These are phyloP conservation scores for Ceratina japonica DNA, from an alignment of 1,140 invertebrate genomes.

Conservation along the genomic window DNA sequence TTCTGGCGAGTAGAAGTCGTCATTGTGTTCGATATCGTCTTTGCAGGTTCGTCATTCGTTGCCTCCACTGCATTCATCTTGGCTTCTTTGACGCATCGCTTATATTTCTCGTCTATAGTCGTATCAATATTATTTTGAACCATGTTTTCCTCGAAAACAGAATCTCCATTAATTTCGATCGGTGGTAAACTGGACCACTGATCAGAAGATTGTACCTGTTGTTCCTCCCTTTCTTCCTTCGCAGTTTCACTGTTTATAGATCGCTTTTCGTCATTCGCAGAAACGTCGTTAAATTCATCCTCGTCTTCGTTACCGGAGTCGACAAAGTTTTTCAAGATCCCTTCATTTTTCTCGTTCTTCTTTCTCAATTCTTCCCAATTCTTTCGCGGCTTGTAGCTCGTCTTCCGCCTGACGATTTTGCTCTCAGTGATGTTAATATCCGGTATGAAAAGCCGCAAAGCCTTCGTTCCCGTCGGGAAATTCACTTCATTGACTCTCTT, in stretches of 20 bases:
- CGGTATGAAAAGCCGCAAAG: constrained; percentile 79
- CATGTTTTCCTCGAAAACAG: constrained; percentile 51
- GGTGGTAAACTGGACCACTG: constrained; percentile 60
- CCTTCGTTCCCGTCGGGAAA: constrained; percentile 80
- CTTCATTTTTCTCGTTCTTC: constrained; percentile 76
- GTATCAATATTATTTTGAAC: constrained; percentile 63
- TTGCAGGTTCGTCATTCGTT: background rate
- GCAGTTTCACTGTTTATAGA: background rate
- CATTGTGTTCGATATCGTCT: background rate
- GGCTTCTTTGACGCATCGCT: constrained; percentile 73
- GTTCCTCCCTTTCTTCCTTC: constrained; percentile 1
- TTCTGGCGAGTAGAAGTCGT: constrained; percentile 43
- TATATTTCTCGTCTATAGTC: constrained; percentile 75
- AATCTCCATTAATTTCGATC: constrained; percentile 41
- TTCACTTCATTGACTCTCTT: constrained; percentile 74
- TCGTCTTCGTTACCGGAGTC: constrained; percentile 75
- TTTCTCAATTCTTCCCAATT: constrained; percentile 78
- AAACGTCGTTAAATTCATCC: constrained; percentile 3
- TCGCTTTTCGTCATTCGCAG: background rate
- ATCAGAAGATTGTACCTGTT: constrained; percentile 1
- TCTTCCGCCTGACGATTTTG: constrained; percentile 76
- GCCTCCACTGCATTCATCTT: constrained; percentile 43
- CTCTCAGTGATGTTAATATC: constrained; percentile 79
- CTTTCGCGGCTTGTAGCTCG: constrained; percentile 77
- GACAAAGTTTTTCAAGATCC: constrained; percentile 68